Base-by-base conservation (phyloP, 2,797 vertebrate species). In the Mastacembelus armatus region DNA sequence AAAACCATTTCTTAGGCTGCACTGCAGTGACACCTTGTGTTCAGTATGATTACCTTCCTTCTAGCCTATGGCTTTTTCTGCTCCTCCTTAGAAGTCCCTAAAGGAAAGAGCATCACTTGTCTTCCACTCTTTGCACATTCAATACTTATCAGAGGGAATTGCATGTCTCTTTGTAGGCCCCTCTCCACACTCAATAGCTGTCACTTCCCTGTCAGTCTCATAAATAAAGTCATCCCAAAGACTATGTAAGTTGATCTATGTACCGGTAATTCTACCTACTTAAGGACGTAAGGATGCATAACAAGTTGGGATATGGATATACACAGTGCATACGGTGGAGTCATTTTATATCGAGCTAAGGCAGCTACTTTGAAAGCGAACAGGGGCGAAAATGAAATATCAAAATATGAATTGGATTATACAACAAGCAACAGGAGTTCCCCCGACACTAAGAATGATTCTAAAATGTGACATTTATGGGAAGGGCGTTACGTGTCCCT, bases 21-120 rank as follows among this genome's bases (percentile, higher is more conserved):
- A 24, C 74, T 66, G 48, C 62, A 80, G 85, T 70, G 88, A 84
- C 90, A 84, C 84, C 89, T 74, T 27, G 82, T 84, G 90, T 67
- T 67, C 49, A 75, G 10, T 7, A 4, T 47, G 3, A 2, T 58
- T 30, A 57, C 15, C 5, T 2, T 9, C 9, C 15, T 12, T 18
- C 10, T 2, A 16, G 7, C 9, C 21, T 14, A 22, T 0, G 11
- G 27, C 10, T n/a, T 44, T 26, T 44, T 4, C 36, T 50, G 48
- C 35, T 52, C 36, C 19, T 19, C 36, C 21, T 24, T 30, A 3
- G 49, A 35, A 26, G 40, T 10, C 10, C 15, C 40, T 18, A 4
- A 33, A 61, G 14, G 14, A 58, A 39, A 30, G 10, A 29, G 26
- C 45, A 44, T 67, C 26, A 2, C 33, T 59, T 52, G 21, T 74